A percentile compares a stretch with the other conserved stretches of the same genome.
phyloP scores from a whole-genome alignment of 2,888 invertebrate species.

The Stenurella melanura region DNA sequence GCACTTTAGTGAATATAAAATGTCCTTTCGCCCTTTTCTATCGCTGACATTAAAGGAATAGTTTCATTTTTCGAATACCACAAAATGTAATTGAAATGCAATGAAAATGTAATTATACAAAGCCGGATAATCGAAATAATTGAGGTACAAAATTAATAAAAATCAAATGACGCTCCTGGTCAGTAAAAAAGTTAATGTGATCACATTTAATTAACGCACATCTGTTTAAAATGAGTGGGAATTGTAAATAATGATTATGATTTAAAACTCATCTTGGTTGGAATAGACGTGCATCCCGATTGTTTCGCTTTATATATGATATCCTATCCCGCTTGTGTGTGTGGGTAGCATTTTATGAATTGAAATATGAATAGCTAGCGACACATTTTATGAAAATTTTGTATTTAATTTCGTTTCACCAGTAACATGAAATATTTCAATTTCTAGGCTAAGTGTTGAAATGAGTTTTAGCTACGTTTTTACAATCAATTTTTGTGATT shows the following conservation, averaged over 20 bases:
- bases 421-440: slow-evolving; percentile 8
- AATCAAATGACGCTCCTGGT: neutral
- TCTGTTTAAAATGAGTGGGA: neutral
- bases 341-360: slow-evolving; percentile 20
- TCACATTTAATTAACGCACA: neutral
- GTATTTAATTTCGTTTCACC: slow-evolving; percentile 14
- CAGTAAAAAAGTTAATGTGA: neutral
- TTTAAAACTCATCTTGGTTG: neutral
- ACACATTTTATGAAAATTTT: slow-evolving; percentile 24
- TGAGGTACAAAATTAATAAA: neutral
- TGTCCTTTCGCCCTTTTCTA: too few relatives aligned
- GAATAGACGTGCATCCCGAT: neutral
- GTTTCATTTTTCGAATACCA: too few relatives aligned
- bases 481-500: slow-evolving; percentile 28
- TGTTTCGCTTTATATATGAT: slow-evolving; percentile 18
- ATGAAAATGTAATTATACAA: neutral
- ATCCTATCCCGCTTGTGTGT: slow-evolving; percentile 3
- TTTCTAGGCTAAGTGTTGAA: slow-evolving; percentile 10
- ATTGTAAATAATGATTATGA: neutral
- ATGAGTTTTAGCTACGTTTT: slow-evolving; percentile 28
- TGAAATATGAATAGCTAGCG: slow-evolving; percentile 20
- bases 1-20: too few relatives aligned
- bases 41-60: too few relatives aligned
- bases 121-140: neutral
- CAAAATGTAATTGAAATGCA: too few relatives aligned